phyloP scores from a whole-genome alignment of 2,888 invertebrate species.

The Podotricha telesiphe region DNA sequence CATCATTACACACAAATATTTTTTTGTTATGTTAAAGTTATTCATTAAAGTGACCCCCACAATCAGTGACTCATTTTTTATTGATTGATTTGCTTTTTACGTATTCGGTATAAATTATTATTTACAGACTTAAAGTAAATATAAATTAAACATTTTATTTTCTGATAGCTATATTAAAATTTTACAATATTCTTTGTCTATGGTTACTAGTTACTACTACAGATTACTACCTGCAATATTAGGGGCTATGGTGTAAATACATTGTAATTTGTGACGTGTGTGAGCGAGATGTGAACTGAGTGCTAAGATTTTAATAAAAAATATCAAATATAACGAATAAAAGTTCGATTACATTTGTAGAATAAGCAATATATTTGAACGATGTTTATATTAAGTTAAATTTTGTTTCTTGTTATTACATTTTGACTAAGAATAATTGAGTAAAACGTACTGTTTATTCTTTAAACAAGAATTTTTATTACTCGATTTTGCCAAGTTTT shows the following conservation, averaged over 20 bases:
- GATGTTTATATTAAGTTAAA: slow-evolving; percentile 39
- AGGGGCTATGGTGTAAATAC: slow-evolving; percentile 35
- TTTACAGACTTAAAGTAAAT: too few species aligned
- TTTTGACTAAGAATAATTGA: slow-evolving; percentile 24
- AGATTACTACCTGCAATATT: slow-evolving; percentile 7
- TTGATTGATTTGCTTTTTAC: too few species aligned
- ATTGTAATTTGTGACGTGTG: slow-evolving; percentile 51
- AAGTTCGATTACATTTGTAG: slow-evolving; percentile 33
- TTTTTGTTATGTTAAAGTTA: too few species aligned
- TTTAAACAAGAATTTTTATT: slow-evolving; percentile 47
- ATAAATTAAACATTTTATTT: too few species aligned
- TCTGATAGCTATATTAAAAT: background rate
- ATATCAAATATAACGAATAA: slow-evolving; percentile 31
- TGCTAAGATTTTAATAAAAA: slow-evolving; percentile 66
- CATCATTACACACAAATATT: too few species aligned
- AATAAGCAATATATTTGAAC: slow-evolving; percentile 33
- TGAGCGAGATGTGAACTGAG: slow-evolving; percentile 64
- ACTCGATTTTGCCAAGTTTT: slow-evolving; percentile 44
- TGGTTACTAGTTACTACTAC: slow-evolving; percentile 3
- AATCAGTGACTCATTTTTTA: too few species aligned
- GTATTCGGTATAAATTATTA: too few species aligned
- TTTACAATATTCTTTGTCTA: background rate
- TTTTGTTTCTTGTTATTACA: slow-evolving; percentile 34
- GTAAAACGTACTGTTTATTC: slow-evolving; percentile 35
- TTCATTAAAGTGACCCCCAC: too few species aligned